These are phyloP conservation scores for Hoplodrina blanda DNA, from an alignment of 2,888 invertebrate species.

Conservation along the genomic window DNA sequence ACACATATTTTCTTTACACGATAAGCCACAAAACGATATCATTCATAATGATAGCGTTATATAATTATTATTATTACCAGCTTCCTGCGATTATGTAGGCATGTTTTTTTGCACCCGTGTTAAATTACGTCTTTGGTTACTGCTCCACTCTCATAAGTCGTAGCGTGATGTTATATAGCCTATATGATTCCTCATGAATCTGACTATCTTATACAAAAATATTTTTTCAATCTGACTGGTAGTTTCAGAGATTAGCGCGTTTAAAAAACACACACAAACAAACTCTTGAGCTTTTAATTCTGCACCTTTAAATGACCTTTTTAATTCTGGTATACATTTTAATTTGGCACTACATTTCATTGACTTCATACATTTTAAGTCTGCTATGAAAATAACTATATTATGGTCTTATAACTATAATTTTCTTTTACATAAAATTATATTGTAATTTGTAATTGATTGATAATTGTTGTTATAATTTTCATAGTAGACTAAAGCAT, in stretches of 20 bases:
- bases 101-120: too few species aligned
- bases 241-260: too few species aligned
- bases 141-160: too few species aligned
- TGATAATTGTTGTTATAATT: not conserved
- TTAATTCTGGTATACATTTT: conserved; percentile 20
- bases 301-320: conserved; percentile 32
- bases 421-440: not conserved
- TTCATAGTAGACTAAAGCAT: conserved; percentile 13
- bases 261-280: too few species aligned
- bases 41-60: not conserved
- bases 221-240: too few species aligned
- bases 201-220: too few species aligned
- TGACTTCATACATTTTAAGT: conserved; percentile 23
- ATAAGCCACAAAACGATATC: not conserved
- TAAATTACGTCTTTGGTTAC: too few species aligned
- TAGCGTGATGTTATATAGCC: too few species aligned
- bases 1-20: conserved; percentile 11
- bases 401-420: too few species aligned
- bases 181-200: too few species aligned
- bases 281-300: conserved; percentile 8
- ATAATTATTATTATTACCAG: not conserved
- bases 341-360: conserved; percentile 53
- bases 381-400: conserved; percentile 16
- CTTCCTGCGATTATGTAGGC: too few species aligned
- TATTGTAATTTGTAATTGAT: too few species aligned